A percentile compares a stretch with the other conserved stretches of the same genome.
phyloP scores from a whole-genome alignment of 1,140 invertebrate genomes.

The Ostrea edulis region DNA sequence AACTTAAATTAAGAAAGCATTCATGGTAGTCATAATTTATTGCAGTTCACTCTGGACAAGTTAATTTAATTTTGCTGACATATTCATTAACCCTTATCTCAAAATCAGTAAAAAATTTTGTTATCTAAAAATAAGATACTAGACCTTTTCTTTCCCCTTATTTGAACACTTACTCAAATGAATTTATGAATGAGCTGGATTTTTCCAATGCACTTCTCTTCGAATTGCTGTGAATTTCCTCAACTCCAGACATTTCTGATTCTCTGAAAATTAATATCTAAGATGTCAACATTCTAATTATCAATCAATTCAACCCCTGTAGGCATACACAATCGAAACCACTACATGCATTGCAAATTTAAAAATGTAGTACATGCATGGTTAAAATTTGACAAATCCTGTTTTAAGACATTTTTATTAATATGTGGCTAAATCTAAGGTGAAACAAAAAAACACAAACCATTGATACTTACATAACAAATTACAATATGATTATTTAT shows the following conservation, averaged over 20 bases:
- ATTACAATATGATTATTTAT: no score
- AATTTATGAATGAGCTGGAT: slow-evolving; percentile 1
- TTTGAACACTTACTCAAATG: slow-evolving; percentile 21
- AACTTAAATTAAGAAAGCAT: no score
- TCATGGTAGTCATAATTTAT: no score
- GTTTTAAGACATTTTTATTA: background rate
- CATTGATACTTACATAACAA: no score
- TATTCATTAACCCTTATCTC: background rate
- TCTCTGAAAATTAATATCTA: background rate
- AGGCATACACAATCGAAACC: background rate
- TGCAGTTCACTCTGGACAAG: no score
- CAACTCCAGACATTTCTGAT: slow-evolving; percentile 6
- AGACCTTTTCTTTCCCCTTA: no score
- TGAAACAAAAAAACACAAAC: slow-evolving; percentile 5
- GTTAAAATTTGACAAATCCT: background rate
- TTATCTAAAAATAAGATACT: background rate
- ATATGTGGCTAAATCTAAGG: background rate
- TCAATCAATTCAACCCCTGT: background rate
- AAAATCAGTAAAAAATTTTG: background rate
- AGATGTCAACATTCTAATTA: background rate
- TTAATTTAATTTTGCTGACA: background rate
- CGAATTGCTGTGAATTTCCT: background rate
- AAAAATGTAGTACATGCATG: background rate
- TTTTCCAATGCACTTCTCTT: background rate
- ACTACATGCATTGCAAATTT: background rate